A percentile compares a stretch with the other conserved stretches of the same genome.
Conservation (phyloP, 2,888 invertebrate genomes). For the Apoda limacodes region DNA sequence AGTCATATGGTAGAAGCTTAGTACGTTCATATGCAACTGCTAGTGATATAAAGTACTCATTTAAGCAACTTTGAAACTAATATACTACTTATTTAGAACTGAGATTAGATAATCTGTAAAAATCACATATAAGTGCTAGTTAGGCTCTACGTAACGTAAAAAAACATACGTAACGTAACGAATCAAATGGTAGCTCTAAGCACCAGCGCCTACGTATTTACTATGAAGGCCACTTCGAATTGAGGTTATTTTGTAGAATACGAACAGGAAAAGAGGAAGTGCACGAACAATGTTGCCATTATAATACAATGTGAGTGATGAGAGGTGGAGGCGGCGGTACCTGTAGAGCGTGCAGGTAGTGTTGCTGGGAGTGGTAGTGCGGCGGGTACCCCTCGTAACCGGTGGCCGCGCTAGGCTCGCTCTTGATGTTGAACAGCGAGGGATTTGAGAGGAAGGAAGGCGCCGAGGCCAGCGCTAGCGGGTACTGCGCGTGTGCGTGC, state of each 20-base stretch:
- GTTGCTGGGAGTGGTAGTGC: conserved; percentile 61
- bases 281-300: neutral
- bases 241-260: neutral
- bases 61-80: too few species aligned
- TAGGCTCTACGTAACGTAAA: too few species aligned
- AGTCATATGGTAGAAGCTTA: too few species aligned
- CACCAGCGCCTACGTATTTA: too few species aligned
- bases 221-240: too few species aligned
- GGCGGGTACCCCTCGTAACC: conserved; percentile 40
- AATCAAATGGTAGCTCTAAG: too few species aligned
- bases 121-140: too few species aligned
- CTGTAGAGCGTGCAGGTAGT: conserved; percentile 69
- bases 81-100: too few species aligned
- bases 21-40: too few species aligned
- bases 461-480: conserved; percentile 28
- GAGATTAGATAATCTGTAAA: too few species aligned
- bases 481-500: conserved; percentile 31
- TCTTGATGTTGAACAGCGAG: conserved; percentile 58
- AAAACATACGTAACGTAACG: too few species aligned
- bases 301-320: neutral
- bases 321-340: conserved; percentile 21
- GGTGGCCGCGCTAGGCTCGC: conserved; percentile 44
- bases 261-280: neutral
- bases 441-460: conserved; percentile 45
- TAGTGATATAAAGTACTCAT: too few species aligned